Conservation (phyloP, 2,888 invertebrate species). For the Tipula unca region DNA sequence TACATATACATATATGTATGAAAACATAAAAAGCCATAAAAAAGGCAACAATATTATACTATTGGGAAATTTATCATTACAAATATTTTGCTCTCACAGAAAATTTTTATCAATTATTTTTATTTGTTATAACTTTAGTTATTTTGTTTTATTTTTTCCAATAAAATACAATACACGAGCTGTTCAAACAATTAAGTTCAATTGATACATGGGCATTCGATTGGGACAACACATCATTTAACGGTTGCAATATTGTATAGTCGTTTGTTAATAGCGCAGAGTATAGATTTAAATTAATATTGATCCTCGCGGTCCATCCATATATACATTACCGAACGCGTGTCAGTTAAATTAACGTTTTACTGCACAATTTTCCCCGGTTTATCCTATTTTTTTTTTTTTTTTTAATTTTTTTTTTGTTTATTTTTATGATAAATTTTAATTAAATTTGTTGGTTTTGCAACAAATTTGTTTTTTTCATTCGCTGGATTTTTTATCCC, state of each 20-base stretch:
- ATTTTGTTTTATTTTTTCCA: neutral
- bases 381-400: neutral
- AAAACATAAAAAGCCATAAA: neutral
- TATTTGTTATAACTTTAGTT: neutral
- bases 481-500: neutral
- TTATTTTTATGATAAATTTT: conserved; percentile 8
- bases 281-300: neutral
- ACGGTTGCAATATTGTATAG: no score
- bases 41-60: neutral
- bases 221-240: neutral
- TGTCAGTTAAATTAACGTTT: neutral
- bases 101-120: neutral
- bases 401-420: neutral
- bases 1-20: neutral
- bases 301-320: neutral
- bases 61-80: neutral
- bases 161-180: neutral
- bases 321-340: neutral
- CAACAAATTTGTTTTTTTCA: neutral
- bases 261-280: neutral
- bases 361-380: neutral
- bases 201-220: neutral
- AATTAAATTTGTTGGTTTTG: neutral
- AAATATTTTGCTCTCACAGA: neutral
- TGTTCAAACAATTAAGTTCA: neutral